Evolutionary conservation across 2,797 vertebrate species (phyloP).

Genomic region (Neosilurus mollespiculum): DNA sequence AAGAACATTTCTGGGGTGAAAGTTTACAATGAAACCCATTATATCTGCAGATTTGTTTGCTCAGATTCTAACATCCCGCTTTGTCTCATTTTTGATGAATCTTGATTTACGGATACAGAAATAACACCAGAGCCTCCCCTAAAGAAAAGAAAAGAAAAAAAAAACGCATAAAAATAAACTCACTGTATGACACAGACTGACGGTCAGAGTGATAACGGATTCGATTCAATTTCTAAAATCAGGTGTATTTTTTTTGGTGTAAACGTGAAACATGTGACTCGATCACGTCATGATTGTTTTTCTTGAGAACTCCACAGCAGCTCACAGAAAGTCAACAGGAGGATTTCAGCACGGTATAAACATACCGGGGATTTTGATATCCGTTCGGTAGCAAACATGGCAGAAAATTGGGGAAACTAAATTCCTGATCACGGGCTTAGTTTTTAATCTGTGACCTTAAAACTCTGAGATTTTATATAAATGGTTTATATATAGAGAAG

Average conservation of each 20-base stretch:
- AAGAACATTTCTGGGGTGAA: background rate
- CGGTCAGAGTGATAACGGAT: background rate
- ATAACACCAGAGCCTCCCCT: constrained; percentile 13
- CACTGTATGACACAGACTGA: too few relatives aligned
- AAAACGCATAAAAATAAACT: background rate
- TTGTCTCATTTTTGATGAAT: background rate
- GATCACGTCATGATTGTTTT: background rate
- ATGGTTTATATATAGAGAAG: background rate
- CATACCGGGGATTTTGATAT: background rate
- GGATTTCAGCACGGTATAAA: background rate
- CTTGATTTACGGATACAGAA: constrained; percentile 53
- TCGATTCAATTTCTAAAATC: background rate
- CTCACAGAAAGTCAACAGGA: background rate
- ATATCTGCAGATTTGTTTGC: background rate
- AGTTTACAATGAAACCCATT: background rate
- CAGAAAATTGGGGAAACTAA: too few relatives aligned
- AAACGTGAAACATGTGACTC: background rate
- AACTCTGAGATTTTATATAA: background rate
- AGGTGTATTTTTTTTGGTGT: background rate
- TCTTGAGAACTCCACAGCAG: background rate
- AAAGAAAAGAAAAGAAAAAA: too few relatives aligned
- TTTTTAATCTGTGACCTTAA: background rate
- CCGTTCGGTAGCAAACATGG: background rate
- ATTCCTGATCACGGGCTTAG: background rate
- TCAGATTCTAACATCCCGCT: background rate